Evolutionary conservation across 1,140 invertebrate species (phyloP).

Genomic region (Lethrus apterus): DNA sequence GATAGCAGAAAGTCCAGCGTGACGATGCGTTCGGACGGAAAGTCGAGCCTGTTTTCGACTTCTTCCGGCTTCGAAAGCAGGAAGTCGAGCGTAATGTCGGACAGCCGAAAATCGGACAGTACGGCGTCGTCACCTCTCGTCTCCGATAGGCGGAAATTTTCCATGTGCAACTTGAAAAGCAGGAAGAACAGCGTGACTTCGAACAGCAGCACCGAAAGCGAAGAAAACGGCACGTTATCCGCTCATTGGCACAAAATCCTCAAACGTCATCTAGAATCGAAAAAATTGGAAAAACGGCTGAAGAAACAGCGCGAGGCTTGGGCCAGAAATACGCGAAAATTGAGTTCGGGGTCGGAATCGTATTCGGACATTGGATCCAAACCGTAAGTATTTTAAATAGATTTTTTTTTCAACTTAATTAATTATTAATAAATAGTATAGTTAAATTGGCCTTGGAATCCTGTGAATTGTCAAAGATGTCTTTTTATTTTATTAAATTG

Average conservation of each 20-base stretch:
- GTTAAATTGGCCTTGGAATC: too few species aligned
- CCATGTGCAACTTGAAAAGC: constrained; percentile 30
- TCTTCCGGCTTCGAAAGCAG: constrained; percentile 31
- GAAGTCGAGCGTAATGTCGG: constrained; percentile 32
- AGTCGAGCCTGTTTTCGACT: constrained; percentile 24
- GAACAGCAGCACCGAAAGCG: constrained; percentile 49
- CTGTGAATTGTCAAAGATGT: too few species aligned
- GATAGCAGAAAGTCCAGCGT: constrained; percentile 33
- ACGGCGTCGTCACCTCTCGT: constrained; percentile 5
- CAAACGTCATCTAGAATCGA: constrained; percentile 48
- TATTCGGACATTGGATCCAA: constrained; percentile 7
- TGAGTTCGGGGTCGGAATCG: constrained; percentile 28
- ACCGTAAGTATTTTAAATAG: constrained; percentile 15
- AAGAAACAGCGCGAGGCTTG: constrained; percentile 50
- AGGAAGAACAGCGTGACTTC: constrained; percentile 48
- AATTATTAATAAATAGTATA: too few species aligned
- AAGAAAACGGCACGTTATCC: constrained; percentile 41
- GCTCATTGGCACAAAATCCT: constrained; percentile 50
- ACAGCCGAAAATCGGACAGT: constrained; percentile 20
- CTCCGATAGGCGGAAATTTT: constrained; percentile 6
- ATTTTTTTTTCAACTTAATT: too few species aligned
- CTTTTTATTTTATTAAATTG: too few species aligned
- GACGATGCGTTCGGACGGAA: constrained; percentile 15
- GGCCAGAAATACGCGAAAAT: constrained; percentile 47
- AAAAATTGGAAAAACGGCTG: constrained; percentile 46